Conservation (phyloP, 2,888 invertebrate genomes). For the Tanytarsus gracilentus region DNA sequence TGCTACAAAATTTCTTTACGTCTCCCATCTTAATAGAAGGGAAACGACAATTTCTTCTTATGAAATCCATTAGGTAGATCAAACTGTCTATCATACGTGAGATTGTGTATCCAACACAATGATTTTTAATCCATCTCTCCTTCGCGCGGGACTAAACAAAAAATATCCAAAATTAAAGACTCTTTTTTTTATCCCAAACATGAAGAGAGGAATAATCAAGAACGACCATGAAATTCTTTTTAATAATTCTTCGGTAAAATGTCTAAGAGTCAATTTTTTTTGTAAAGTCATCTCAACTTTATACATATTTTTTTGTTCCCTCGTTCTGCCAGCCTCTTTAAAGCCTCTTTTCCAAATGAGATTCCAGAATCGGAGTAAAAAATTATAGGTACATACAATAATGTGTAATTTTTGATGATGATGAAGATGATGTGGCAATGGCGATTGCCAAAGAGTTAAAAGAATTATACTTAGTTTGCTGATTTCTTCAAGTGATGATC, state of each 20-base stretch:
- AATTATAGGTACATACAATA: slow-evolving; percentile 9
- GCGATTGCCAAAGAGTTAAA: neutral
- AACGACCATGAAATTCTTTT: slow-evolving; percentile 21
- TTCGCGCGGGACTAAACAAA: neutral
- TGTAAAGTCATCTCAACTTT: slow-evolving; percentile 27
- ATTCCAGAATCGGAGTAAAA: slow-evolving; percentile 11
- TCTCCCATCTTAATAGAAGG: too few relatives aligned
- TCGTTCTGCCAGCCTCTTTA: neutral
- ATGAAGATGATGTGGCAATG: slow-evolving; percentile 11
- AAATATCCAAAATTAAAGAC: slow-evolving; percentile 4
- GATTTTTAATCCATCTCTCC: slow-evolving; percentile 14
- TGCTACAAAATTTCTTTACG: too few relatives aligned
- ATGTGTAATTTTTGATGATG: neutral
- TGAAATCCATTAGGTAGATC: slow-evolving; percentile 22
- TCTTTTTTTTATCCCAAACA: neutral
- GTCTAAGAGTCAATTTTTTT: slow-evolving; percentile 24
- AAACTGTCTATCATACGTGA: slow-evolving; percentile 18
- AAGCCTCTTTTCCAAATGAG: neutral
- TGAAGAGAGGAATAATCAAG: slow-evolving; percentile 8
- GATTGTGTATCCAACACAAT: slow-evolving; percentile 6
- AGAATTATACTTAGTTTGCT: neutral
- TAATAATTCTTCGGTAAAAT: slow-evolving; percentile 24
- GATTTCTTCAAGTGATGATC: slow-evolving; percentile 8
- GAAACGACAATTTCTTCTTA: slow-evolving; percentile 11
- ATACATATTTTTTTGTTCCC: neutral